A percentile compares a stretch with the other conserved stretches of the same genome.
These are phyloP conservation scores for Xenopus laevis DNA, from an alignment of 2,113 vertebrate species.

Conservation along the genomic window DNA sequence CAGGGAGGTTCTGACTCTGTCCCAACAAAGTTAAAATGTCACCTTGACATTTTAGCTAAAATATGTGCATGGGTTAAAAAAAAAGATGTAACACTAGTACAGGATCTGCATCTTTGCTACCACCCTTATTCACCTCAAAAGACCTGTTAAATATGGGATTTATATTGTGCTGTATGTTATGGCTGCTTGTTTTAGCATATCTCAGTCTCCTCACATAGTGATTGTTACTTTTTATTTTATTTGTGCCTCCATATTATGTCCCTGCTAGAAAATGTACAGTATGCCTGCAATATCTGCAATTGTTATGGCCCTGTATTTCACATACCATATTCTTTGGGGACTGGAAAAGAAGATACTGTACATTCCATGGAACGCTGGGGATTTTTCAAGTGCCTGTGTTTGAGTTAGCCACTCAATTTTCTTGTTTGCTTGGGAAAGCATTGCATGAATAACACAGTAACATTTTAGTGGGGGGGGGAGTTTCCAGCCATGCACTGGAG, in stretches of 20 bases:
- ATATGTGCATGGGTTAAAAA: constrained; percentile 1
- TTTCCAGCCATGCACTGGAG: too few relatives aligned
- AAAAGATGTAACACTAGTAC: too few relatives aligned
- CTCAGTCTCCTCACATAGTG: too few relatives aligned
- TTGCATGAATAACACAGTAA: neutral
- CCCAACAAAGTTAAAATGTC: too few relatives aligned
- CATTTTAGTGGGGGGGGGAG: too few relatives aligned
- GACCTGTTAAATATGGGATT: too few relatives aligned
- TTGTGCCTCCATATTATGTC: neutral
- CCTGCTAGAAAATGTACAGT: constrained; percentile 15
- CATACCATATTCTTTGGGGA: constrained; percentile 5
- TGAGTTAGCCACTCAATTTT: neutral
- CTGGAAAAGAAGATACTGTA: neutral
- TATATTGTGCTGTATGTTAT: too few relatives aligned
- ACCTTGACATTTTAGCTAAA: neutral
- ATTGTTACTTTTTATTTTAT: too few relatives aligned
- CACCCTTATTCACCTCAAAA: neutral
- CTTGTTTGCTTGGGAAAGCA: neutral
- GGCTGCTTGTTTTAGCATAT: too few relatives aligned
- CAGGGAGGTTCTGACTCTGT: neutral
- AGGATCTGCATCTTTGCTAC: neutral
- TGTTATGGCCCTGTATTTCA: constrained; percentile 23
- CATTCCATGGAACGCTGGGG: neutral
- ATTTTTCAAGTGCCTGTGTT: neutral
- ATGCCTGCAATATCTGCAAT: constrained; percentile 32